Conservation (phyloP, 2,888 invertebrate genomes). For the Pegoplata infirma region DNA sequence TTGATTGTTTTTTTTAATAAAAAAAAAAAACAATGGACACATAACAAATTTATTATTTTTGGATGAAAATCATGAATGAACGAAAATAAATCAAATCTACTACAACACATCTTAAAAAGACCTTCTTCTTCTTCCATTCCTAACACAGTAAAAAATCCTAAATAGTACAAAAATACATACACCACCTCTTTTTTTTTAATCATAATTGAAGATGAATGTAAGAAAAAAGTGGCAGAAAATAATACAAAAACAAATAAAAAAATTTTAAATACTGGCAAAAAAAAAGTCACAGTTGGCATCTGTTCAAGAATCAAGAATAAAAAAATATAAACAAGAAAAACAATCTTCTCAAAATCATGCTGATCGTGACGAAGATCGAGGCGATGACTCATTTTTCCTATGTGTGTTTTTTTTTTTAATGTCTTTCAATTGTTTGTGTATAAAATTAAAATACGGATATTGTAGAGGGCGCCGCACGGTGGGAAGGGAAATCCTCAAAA, state of each 20-base stretch:
- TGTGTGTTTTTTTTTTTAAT: constrained; percentile 25
- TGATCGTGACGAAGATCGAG: constrained; percentile 57
- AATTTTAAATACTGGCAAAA: constrained; percentile 39
- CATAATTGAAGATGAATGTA: constrained; percentile 45
- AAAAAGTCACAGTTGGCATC: constrained; percentile 73
- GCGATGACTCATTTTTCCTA: constrained; percentile 51
- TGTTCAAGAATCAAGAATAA: constrained; percentile 69
- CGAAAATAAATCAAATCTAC: constrained; percentile 18
- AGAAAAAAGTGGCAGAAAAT: constrained; percentile 46
- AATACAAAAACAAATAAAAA: constrained; percentile 22
- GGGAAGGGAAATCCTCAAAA: constrained; percentile 25
- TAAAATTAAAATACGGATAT: constrained; percentile 37
- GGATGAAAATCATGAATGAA: constrained; percentile 42
- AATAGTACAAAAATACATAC: background rate
- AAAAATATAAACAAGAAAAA: constrained; percentile 39
- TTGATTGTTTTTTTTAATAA: too few species aligned
- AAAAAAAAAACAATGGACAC: constrained; percentile 35
- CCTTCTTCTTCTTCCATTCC: constrained; percentile 42
- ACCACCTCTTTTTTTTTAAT: constrained; percentile 18
- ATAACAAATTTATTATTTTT: constrained; percentile 20
- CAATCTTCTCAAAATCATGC: constrained; percentile 48
- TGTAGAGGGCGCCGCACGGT: constrained; percentile 26
- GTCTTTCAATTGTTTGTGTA: constrained; percentile 19
- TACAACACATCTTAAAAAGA: constrained; percentile 12
- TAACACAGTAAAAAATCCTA: background rate